These are phyloP conservation scores for Champsocephalus esox DNA, from an alignment of 2,797 vertebrate species.

Conservation along the genomic window DNA sequence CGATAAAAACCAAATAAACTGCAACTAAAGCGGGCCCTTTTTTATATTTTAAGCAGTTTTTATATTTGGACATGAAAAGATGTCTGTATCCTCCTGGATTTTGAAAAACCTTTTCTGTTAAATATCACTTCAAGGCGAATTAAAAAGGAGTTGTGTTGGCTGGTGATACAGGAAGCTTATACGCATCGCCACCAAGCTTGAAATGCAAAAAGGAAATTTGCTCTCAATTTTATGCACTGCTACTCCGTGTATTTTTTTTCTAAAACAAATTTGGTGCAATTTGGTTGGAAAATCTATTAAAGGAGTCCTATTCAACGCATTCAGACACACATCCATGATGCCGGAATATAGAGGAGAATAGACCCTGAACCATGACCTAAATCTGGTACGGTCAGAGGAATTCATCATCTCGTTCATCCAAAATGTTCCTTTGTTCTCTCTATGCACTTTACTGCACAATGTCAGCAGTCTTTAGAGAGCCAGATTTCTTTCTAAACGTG, in stretches of 20 bases:
- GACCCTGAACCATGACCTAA: slow-evolving; percentile 21
- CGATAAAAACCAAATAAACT: not conserved
- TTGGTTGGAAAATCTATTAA: not conserved
- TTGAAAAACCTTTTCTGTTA: slow-evolving; percentile 23
- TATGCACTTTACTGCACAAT: slow-evolving; percentile 41
- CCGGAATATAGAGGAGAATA: not conserved
- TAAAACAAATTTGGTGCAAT: slow-evolving; percentile 37
- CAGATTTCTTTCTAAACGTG: slow-evolving; percentile 48
- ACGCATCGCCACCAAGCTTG: slow-evolving; percentile 43
- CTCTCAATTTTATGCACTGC: slow-evolving; percentile 69
- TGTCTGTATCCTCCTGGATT: not conserved
- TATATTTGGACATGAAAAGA: slow-evolving; percentile 12
- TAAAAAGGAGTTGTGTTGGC: slow-evolving; percentile 40
- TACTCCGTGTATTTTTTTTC: slow-evolving; percentile 55
- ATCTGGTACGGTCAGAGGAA: slow-evolving; percentile 17
- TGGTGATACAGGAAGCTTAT: slow-evolving; percentile 30
- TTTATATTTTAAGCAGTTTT: not conserved
- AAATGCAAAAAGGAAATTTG: slow-evolving; percentile 61
- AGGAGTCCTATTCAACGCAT: slow-evolving; percentile 7
- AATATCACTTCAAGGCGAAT: slow-evolving; percentile 37
- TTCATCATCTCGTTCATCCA: slow-evolving; percentile 31
- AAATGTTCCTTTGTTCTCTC: slow-evolving; percentile 38
- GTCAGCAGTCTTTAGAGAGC: slow-evolving; percentile 21
- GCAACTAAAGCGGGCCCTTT: not conserved
- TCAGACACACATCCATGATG: not conserved